Conservation (phyloP, 2,797 vertebrate species). For the Lophius americanus region DNA sequence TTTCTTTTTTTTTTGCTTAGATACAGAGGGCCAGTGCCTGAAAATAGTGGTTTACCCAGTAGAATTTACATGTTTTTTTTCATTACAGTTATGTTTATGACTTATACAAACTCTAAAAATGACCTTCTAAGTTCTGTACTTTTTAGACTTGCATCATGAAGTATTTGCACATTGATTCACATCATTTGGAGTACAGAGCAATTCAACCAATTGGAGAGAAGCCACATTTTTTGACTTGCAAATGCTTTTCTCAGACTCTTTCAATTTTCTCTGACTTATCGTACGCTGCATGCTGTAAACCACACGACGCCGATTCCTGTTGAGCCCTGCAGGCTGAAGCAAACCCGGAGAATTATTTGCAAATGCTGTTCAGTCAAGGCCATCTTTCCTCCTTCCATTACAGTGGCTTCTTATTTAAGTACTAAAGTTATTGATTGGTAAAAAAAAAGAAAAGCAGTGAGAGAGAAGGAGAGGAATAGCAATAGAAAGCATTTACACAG, state of each 20-base stretch:
- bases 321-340: constrained; percentile 23
- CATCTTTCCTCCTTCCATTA: constrained; percentile 34
- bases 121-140: constrained; percentile 52
- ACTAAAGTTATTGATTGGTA: constrained; percentile 72
- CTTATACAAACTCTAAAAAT: constrained; percentile 75
- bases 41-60: constrained; percentile 77
- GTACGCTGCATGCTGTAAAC: constrained; percentile 28
- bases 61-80: constrained; percentile 74
- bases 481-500: constrained; percentile 66
- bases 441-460: constrained; percentile 46
- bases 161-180: constrained; percentile 52
- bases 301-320: constrained; percentile 10
- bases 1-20: constrained; percentile 62
- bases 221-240: constrained; percentile 48
- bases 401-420: constrained; percentile 65
- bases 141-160: constrained; percentile 42
- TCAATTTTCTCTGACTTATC: constrained; percentile 30
- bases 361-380: constrained; percentile 50
- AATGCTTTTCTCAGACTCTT: constrained; percentile 38
- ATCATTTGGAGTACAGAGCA: constrained; percentile 31
- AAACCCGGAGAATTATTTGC: constrained; percentile 46
- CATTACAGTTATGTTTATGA: constrained; percentile 74
- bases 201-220: constrained; percentile 45
- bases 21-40: constrained; percentile 78
- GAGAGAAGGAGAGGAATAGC: constrained; percentile 52